These are phyloP conservation scores for Lycodopsis pacificus DNA, from an alignment of 2,797 vertebrate genomes.

Conservation along the genomic window DNA sequence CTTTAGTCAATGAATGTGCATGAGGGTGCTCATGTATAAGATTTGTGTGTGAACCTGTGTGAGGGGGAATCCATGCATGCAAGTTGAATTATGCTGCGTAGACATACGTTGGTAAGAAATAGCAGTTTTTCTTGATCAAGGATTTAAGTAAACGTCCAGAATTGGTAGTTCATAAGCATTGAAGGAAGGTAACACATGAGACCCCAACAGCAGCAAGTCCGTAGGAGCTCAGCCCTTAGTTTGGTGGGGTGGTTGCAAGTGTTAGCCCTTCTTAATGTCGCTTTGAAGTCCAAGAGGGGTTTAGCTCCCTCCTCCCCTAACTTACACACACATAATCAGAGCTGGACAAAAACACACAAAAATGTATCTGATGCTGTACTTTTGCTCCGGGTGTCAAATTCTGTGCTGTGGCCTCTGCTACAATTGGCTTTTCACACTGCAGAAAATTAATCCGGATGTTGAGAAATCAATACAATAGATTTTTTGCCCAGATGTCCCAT, in stretches of 20 bases:
- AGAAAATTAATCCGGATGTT: constrained; percentile 57
- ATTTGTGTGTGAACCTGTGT: constrained; percentile 28
- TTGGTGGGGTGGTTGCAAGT: constrained; percentile 41
- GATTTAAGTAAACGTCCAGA: background rate
- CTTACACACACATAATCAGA: constrained; percentile 47
- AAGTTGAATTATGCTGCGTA: background rate
- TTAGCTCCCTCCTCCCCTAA: constrained; percentile 51
- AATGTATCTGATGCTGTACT: constrained; percentile 20
- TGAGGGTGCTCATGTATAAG: constrained; percentile 61
- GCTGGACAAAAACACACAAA: constrained; percentile 19
- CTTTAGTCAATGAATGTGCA: constrained; percentile 59
- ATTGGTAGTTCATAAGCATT: background rate
- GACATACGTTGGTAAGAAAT: background rate
- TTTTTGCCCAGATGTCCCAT: constrained; percentile 51
- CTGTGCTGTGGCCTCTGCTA: constrained; percentile 27
- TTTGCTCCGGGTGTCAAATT: constrained; percentile 48
- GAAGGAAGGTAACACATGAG: constrained; percentile 44
- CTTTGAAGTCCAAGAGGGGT: constrained; percentile 75
- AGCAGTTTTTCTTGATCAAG: background rate
- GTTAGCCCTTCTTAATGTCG: constrained; percentile 67
- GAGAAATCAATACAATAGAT: constrained; percentile 67
- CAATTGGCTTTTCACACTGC: constrained; percentile 42
- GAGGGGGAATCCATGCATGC: constrained; percentile 37
- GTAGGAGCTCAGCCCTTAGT: constrained; percentile 31
- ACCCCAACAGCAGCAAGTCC: constrained; percentile 29